A percentile compares a stretch with the other conserved stretches of the same genome.
Evolutionary conservation across 2,113 vertebrate genomes (phyloP).

Genomic region (Mesitornis unicolor): DNA sequence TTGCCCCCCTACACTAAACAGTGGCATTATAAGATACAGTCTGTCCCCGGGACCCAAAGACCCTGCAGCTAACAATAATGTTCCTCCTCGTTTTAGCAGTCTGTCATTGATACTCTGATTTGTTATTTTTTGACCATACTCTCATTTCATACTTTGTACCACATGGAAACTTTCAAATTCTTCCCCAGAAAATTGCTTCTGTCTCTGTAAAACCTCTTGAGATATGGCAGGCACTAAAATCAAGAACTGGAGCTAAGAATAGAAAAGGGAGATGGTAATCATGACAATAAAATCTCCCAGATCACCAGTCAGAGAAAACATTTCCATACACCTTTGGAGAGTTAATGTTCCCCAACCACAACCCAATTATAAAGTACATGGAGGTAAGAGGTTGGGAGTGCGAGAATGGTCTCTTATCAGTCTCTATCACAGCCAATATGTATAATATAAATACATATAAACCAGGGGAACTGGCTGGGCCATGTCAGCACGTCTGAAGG

Average conservation of each 20-base stretch:
- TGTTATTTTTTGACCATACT: not conserved
- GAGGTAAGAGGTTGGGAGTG: not conserved
- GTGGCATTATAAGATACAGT: not conserved
- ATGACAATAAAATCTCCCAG: conserved; percentile 42
- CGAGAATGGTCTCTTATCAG: not conserved
- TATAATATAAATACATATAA: not conserved
- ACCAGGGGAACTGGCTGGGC: not conserved
- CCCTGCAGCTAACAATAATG: not conserved
- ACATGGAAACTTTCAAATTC: not conserved
- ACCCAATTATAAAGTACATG: not conserved
- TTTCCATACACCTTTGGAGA: conserved; percentile 26
- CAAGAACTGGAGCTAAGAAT: conserved; percentile 30
- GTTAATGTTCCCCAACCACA: conserved; percentile 31
- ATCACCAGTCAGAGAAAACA: conserved; percentile 39
- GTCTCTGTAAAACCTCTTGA: conserved; percentile 33
- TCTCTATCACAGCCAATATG: not conserved
- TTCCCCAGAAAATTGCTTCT: conserved; percentile 44
- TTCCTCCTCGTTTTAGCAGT: not conserved
- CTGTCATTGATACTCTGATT: not conserved
- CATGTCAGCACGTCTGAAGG: not conserved
- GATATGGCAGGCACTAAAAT: conserved; percentile 38
- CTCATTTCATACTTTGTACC: not conserved
- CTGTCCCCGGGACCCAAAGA: not conserved
- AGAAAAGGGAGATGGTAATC: conserved; percentile 45
- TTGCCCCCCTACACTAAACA: not conserved